Base-by-base conservation (phyloP, 2,797 vertebrate species). In the Malurus splendens region DNA sequence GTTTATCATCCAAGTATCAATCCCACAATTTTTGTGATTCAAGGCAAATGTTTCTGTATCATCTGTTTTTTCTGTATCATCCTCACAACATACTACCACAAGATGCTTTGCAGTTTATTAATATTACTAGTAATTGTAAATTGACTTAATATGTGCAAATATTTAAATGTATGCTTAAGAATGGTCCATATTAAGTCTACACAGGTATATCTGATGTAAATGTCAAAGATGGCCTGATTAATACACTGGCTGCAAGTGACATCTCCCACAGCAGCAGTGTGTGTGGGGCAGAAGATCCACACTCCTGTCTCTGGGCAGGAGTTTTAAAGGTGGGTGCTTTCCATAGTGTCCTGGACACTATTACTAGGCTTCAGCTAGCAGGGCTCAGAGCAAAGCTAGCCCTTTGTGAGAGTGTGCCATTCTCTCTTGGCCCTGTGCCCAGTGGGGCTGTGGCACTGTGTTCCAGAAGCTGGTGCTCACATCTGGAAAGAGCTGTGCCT, bases 251-350 rank as follows among this genome's bases (percentile, higher is more conserved):
- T 73, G 64, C 47, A 22, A 4, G 22, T 52, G 45, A 4, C 57
- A 55, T 47, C 48, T 86, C 14, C 10, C 54, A 8, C 22, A 17
- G 38, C 23, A 36, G 36, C 44, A 19, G 39, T 6, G 19, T 61
- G 54, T 5, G 7, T 75, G 42, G 33, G 68, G 15, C 33, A 59
- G n/a, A 30, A 80, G 39, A 10, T 4, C 14, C 27, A 10, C 33
- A 3, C 4, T 52, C 20, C 44, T 23, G 23, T 6, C 32, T 4
- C 0, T 0, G 16, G 42, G 7, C 4, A 1, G 44, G 12, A 19
- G 45, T 28, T 74, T 18, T 3, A 1, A 18, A 22, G 36, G 32
- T 5, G 9, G 23, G 2, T 24, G 1, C 36, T 36, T 6, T 36
- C 57, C 38, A 3, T 4, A 0, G 19, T 22, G 56, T 9, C 44